phyloP scores from a whole-genome alignment of 2,888 invertebrate species.

The Nineta flava region DNA sequence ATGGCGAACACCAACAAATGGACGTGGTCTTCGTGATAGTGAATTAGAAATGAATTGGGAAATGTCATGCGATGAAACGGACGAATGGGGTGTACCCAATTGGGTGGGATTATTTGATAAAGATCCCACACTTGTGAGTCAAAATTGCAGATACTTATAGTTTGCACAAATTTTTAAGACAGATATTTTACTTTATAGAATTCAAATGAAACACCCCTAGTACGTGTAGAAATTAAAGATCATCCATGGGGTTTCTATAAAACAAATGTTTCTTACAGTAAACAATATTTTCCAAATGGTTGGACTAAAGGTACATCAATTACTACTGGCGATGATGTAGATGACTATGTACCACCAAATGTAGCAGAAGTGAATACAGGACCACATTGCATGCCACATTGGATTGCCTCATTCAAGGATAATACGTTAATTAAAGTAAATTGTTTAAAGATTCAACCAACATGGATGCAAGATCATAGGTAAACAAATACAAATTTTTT shows the following conservation, averaged over 20 bases:
- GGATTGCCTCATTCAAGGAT: constrained; percentile 49
- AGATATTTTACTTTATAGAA: not conserved
- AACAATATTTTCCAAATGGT: constrained; percentile 22
- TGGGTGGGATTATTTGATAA: constrained; percentile 15
- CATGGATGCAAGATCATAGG: constrained; percentile 59
- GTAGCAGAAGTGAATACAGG: constrained; percentile 20
- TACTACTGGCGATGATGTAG: not conserved
- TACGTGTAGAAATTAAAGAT: constrained; percentile 18
- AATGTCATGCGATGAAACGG: constrained; percentile 23
- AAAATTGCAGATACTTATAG: constrained; percentile 20
- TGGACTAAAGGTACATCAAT: constrained; percentile 14
- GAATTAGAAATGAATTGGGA: constrained; percentile 36
- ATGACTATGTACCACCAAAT: constrained; percentile 6
- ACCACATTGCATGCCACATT: constrained; percentile 50
- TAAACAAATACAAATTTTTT: not conserved
- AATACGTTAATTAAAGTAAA: constrained; percentile 42
- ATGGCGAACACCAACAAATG: constrained; percentile 21
- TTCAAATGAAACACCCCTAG: constrained; percentile 16
- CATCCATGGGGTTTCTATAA: constrained; percentile 24
- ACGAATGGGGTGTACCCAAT: constrained; percentile 12
- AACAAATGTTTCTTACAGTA: constrained; percentile 25
- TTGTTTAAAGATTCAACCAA: constrained; percentile 66
- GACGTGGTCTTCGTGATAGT: constrained; percentile 24
- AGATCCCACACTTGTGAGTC: constrained; percentile 25
- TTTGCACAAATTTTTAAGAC: constrained; percentile 3